Base-by-base conservation (phyloP, 2,888 invertebrate genomes). In the Pterobdella sp. region DNA sequence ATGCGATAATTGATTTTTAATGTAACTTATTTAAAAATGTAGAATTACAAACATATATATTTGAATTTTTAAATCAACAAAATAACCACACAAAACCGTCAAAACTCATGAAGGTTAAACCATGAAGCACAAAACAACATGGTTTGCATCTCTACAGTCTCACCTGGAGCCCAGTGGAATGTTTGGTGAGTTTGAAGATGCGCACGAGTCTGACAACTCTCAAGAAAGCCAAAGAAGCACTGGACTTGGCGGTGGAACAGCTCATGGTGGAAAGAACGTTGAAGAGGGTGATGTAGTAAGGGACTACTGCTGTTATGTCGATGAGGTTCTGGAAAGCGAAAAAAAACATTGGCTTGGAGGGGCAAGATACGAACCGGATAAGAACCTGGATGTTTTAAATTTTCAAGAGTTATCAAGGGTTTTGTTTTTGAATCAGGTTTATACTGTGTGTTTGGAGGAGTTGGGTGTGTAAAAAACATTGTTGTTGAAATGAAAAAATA, bases 121-220 rank as follows among this genome's bases (percentile, higher is more conserved):
- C n/a, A n/a, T n/a, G n/a, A n/a, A n/a, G n/a, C n/a, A n/a, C n/a
- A n/a, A n/a, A n/a, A n/a, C n/a, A n/a, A n/a, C n/a, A n/a, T n/a
- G n/a, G n/a, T n/a, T n/a, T n/a, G n/a, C n/a, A n/a, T n/a, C n/a
- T n/a, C n/a, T n/a, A n/a, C n/a, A n/a, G n/a, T n/a, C n/a, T n/a
- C 35, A 86, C 84, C 79, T 85, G 86, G 32, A 86, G 81, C 32
- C 86, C 86, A 14, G 84, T 83, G 1, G 85, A 86, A 78, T 86
- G 85, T 77, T 84, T 84, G 69, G 84, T 84, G 67, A 86, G 80
- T 78, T 86, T 86, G 79, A 86, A 86, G 74, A 86, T 80, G 74
- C 83, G 76, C 26, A 83, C 79, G 65, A 86, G 79, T 49, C 86
- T 80, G 10, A 86, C 82, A 35, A 86, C 85, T 73, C 86, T 80